Base-by-base conservation (phyloP, 2,113 vertebrate species). In the Rallus limicola region DNA sequence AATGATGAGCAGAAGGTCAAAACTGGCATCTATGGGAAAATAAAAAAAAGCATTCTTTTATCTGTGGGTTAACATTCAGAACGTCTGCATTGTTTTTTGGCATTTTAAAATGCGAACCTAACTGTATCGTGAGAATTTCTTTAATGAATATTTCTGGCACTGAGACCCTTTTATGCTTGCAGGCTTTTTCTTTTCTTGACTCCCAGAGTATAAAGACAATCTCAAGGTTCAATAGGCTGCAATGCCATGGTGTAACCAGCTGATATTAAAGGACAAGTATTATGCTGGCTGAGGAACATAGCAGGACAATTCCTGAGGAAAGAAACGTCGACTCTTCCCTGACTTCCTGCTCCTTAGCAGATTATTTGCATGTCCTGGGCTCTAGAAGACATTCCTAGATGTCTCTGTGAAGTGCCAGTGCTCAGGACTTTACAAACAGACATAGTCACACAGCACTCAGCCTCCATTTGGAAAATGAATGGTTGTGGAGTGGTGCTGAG, bases 1-100 rank as follows among this genome's bases (percentile, higher is more conserved):
- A 86, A 87, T 55, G 17, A 67, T 4, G 15, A 83, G 14, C 16
- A 5, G 70, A 90, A 95, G 68, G n/a, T 94, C 79, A 94, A 90
- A 93, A 60, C 36, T 71, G 59, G n/a, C 60, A 78, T 81, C 63
- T 58, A 5, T 6, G 3, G 38, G 65, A 91, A 84, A 91, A 84
- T 68, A 89, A 38, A 70, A 89, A 77, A 81, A 74, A 9, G 77
- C 8, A 31, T 29, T 68, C 7, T 78, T 88, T 88, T 74, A 65
- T 93, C 68, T 88, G 18, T 5, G 23, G 25, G 16, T 81, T 95
- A 89, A 64, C 50, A 72, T 84, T 86, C 77, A 81, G 31, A 69
- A 19, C 34, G 18, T n/a, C 59, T 64, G 25, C 52, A 31, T 33
- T 74, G 29, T 28, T 90, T 90, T 92, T 85, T 71, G 18, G n/a